Evolutionary conservation across 2,888 invertebrate genomes (phyloP), one percentile per base, ranked within the genome.

Genomic region (Pseudococcus jackbeardsleyi): DNA sequence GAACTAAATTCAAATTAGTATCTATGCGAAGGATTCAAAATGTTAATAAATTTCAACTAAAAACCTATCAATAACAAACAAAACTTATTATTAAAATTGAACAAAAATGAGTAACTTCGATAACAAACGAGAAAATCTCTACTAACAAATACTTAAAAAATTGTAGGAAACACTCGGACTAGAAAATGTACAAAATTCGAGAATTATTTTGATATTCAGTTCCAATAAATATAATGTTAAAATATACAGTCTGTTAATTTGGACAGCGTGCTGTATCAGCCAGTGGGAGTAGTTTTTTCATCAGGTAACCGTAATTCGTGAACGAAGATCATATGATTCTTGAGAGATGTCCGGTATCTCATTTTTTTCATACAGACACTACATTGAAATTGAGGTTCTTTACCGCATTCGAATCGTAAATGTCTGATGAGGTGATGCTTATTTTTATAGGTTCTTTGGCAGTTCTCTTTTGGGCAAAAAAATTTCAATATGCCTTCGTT

Each of bases 311-410:
- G 22, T 33, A 84, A 19, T 33, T 88, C 84, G 48, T 89, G 89
- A 19, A 89, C 79, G 0, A 88, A 87, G 0, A 84, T 48, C 86
- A 89, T 79, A 19, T 89, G 89, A 26, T 85, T 85, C 77, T 89
- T 89, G 17, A 89, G 77, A 1, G 89, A 89, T 22, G 79, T 87
- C 42, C 88, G 86, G 7, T 88, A 86, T 39, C 64, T 48, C 84
- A 84, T 88, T 72, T 84, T 86, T n/a, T 89, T 89, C 50, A 72
- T 39, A 72, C 89, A 89, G 42, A 89, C n/a, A 22, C 26, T 39
- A 46, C 89, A 89, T 9, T 88, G 88, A 59, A 89, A 89, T 86
- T 89, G 54, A 8, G 89, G 90, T 91, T 92, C 91, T 89, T 91
- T 91, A 90, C 92, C 89, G 72, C 90, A 90, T 54, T 90, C 90